Percentiles rank a stretch among this genome's conserved stretches.
Conservation (phyloP, 2,888 invertebrate genomes). For the Hybos culiciformis region DNA sequence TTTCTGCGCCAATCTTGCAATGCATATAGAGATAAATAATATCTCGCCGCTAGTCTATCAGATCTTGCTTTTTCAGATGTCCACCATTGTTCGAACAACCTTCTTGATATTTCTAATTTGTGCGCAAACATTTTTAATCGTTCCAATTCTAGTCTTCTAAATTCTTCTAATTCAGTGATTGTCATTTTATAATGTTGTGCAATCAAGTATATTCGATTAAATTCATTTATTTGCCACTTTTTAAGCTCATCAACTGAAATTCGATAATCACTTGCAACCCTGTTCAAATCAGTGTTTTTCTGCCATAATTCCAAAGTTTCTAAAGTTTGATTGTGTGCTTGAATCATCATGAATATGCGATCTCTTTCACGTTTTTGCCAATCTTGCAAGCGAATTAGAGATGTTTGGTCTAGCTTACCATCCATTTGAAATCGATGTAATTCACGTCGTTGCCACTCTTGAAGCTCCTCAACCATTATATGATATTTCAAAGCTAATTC, state of each 20-base stretch:
- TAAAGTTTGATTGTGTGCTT: conserved; percentile 24
- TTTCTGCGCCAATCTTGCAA: conserved; percentile 26
- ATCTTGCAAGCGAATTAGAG: conserved; percentile 19
- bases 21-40: conserved; percentile 19
- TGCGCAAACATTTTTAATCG: conserved; percentile 24
- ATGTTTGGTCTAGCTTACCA: conserved; percentile 22
- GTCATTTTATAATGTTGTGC: conserved; percentile 25
- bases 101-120: conserved; percentile 18
- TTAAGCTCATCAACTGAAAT: conserved; percentile 21
- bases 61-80: conserved; percentile 19
- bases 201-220: conserved; percentile 22
- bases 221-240: conserved; percentile 27
- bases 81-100: conserved; percentile 20
- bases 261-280: conserved; percentile 19
- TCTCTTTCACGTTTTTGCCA: conserved; percentile 30
- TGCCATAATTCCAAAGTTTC: conserved; percentile 26
- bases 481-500: conserved; percentile 22
- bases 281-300: conserved; percentile 19
- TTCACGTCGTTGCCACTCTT: conserved; percentile 22
- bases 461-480: conserved; percentile 19
- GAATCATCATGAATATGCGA: conserved; percentile 27
- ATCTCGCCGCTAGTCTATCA: conserved; percentile 18
- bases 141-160: conserved; percentile 26
- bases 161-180: conserved; percentile 25
- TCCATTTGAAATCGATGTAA: conserved; percentile 20